Evolutionary conservation across 2,888 invertebrate genomes (phyloP), one percentile per base, ranked within the genome.

Genomic region (Lasioglossum oenotherae): DNA sequence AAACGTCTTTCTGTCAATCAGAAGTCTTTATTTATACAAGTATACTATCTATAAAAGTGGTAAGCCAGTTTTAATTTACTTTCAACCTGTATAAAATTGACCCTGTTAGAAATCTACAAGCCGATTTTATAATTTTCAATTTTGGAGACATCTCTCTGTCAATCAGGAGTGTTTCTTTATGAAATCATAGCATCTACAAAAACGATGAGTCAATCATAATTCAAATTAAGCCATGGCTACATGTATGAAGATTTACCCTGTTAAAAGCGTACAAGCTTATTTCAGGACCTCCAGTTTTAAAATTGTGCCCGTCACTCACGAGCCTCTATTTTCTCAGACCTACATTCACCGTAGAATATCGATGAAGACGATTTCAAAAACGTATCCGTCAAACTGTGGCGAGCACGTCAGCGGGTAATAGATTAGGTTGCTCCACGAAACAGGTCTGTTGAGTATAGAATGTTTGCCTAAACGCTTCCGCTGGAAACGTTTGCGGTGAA

Each of bases 401-500:
- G 27, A 75, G 41, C 38, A 46, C 23, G 77, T 74, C 67, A 6
- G 31, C 67, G 44, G 57, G 41, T 49, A 81, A 76, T 35, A 67
- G 44, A 82, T 75, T 75, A 78, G 72, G 27, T 60, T 64, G 14
- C 46, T 31, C 53, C 27, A n/a, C 23, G 8, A n/a, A 8, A 4
- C 12, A 46, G 2, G 14, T 27, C 31, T n/a, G 76, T 73, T 41
- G 82, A n/a, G 44, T 19, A 46, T 12, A 31, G 41, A 69, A 41
- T 49, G 60, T 80, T 80, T 80, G 60, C 49, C 3, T 23, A 64
- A 74, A 73, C 57, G 57, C 57, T 44, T n/a, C 27, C 71, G 44
- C 3, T 14, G 74, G 53, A n/a, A 78, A 81, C 27, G 74, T 14
- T 73, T 19, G 23, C 35, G 49, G 64, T 41, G 12, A 41, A 57